phyloP scores from a whole-genome alignment of 2,888 invertebrate genomes.

The Hemaris fuciformis region DNA sequence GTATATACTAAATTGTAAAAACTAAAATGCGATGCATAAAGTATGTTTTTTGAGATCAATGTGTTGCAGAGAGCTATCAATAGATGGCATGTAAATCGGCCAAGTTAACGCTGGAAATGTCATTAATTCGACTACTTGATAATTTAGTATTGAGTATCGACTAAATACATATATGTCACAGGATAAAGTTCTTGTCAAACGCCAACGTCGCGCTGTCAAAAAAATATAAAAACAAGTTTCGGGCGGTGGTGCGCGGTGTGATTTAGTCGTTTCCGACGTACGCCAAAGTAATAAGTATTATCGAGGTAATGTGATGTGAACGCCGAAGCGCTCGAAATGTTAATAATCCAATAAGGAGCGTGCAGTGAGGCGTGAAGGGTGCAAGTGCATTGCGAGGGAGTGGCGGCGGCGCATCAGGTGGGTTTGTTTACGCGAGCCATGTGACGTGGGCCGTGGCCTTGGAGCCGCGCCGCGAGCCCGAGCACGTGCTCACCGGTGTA shows the following conservation, averaged over 20 bases:
- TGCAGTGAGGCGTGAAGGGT: not conserved
- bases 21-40: not conserved
- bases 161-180: constrained; percentile 11
- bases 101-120: too few relatives aligned
- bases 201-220: constrained; percentile 12
- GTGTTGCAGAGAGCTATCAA: not conserved
- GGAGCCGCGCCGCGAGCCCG: constrained; percentile 13
- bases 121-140: too few relatives aligned
- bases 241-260: constrained; percentile 29
- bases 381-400: constrained; percentile 12
- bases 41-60: not conserved
- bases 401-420: constrained; percentile 44
- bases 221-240: constrained; percentile 44
- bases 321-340: not conserved
- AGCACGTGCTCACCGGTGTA: constrained; percentile 21
- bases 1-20: not conserved
- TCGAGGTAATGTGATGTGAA: not conserved
- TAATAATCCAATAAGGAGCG: not conserved
- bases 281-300: not conserved
- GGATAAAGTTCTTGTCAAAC: constrained; percentile 25
- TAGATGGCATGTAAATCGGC: not conserved
- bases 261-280: constrained; percentile 5
- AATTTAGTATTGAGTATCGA: not conserved
- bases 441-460: constrained; percentile 44
- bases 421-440: constrained; percentile 56